Evolutionary conservation across 2,113 vertebrate genomes (phyloP).

Genomic region (Lanius collurio): DNA sequence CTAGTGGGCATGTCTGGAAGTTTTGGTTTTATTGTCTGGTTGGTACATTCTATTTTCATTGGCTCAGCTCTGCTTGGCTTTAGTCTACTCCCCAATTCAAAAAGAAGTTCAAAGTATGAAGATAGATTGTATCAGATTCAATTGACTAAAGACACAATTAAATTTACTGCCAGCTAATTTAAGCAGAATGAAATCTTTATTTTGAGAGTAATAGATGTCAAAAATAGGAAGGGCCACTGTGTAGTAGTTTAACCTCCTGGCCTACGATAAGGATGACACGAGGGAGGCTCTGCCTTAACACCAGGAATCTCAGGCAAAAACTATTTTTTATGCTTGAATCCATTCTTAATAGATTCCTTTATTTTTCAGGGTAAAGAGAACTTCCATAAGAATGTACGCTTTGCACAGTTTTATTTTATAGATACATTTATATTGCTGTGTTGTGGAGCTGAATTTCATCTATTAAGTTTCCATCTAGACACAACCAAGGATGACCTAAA

Average conservation of each 20-base stretch:
- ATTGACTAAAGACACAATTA: background rate
- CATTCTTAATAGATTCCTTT: background rate
- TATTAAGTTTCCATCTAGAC: constrained; percentile 78
- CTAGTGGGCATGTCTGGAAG: background rate
- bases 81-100: background rate
- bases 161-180: background rate
- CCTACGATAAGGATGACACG: background rate
- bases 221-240: background rate
- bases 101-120: background rate
- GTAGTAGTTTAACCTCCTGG: background rate
- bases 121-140: background rate
- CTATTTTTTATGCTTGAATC: background rate
- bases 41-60: background rate
- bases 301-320: background rate
- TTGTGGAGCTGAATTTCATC: constrained; percentile 78
- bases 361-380: constrained; percentile 72
- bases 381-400: constrained; percentile 71
- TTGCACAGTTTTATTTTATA: constrained; percentile 88
- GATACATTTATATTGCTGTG: constrained; percentile 84
- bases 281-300: background rate
- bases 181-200: background rate
- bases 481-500: constrained; percentile 75
- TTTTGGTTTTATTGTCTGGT: background rate
- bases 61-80: background rate
- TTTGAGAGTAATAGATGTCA: background rate